Evolutionary conservation across 2,888 invertebrate genomes (phyloP).

Genomic region (Ariolimax columbianus): DNA sequence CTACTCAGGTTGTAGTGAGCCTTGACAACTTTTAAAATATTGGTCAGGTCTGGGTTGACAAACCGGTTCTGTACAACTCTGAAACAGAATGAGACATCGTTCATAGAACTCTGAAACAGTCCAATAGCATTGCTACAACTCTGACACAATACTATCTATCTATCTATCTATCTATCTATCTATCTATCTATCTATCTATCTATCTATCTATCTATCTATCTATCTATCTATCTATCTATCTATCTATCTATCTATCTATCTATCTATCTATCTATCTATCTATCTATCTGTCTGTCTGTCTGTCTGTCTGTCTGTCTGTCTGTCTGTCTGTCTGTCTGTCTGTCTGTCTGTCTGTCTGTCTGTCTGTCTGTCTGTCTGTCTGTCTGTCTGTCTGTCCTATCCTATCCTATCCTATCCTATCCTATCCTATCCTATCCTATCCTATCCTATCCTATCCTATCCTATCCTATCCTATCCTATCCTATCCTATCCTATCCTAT

Average conservation of each 20-base stretch:
- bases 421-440: background rate
- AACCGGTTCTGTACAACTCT: conserved; percentile 34
- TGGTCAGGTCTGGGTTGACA: conserved; percentile 31
- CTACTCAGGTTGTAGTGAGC: conserved; percentile 21
- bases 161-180: too few relatives aligned
- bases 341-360: background rate
- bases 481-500: too few relatives aligned
- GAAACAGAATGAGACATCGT: background rate
- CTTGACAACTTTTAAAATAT: conserved; percentile 6
- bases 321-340: background rate
- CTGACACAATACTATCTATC: too few relatives aligned
- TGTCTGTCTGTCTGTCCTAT: background rate
- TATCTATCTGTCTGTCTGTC: too few relatives aligned
- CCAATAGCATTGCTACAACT: too few relatives aligned
- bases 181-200: too few relatives aligned
- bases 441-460: too few relatives aligned
- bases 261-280: too few relatives aligned
- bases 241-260: too few relatives aligned
- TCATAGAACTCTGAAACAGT: too few relatives aligned
- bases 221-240: too few relatives aligned
- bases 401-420: background rate
- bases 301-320: background rate
- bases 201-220: too few relatives aligned
- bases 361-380: background rate
- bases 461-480: background rate